Evolutionary conservation across 2,888 invertebrate genomes (phyloP).

Genomic region (Acronicta aceris): DNA sequence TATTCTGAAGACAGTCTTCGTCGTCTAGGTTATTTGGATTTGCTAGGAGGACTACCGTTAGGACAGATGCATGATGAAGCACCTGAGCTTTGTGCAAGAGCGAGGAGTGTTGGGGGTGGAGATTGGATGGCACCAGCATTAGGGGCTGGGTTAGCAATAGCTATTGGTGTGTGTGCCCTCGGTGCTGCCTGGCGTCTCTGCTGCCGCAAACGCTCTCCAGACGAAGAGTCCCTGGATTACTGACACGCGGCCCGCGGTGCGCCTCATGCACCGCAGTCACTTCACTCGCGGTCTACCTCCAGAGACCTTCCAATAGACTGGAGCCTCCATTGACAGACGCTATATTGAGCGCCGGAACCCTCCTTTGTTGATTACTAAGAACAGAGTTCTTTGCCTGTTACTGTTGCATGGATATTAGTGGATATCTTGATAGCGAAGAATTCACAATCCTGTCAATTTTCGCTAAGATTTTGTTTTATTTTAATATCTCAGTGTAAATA

Average conservation of each 20-base stretch:
- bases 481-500: constrained; percentile 33
- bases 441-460: constrained; percentile 50
- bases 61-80: constrained; percentile 93
- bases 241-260: constrained; percentile 89
- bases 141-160: constrained; percentile 90
- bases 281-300: constrained; percentile 81
- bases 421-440: constrained; percentile 28
- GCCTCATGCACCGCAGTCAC: constrained; percentile 82
- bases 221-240: constrained; percentile 90
- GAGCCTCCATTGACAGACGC: constrained; percentile 88
- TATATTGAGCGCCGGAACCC: constrained; percentile 83
- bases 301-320: constrained; percentile 84
- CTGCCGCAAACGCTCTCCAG: constrained; percentile 89
- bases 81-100: constrained; percentile 91
- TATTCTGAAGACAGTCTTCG: constrained; percentile 90
- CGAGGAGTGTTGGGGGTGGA: constrained; percentile 80
- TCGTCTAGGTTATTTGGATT: constrained; percentile 88
- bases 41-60: constrained; percentile 77
- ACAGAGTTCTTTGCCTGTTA: constrained; percentile 51
- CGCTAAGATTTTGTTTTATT: constrained; percentile 34
- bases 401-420: constrained; percentile 44
- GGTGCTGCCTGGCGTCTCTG: constrained; percentile 90
- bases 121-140: constrained; percentile 91
- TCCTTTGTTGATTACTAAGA: constrained; percentile 71
- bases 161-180: constrained; percentile 88